Evolutionary conservation across 2,888 invertebrate species (phyloP), one percentile per base, ranked within the genome.

Genomic region (Drosophila lacicola): DNA sequence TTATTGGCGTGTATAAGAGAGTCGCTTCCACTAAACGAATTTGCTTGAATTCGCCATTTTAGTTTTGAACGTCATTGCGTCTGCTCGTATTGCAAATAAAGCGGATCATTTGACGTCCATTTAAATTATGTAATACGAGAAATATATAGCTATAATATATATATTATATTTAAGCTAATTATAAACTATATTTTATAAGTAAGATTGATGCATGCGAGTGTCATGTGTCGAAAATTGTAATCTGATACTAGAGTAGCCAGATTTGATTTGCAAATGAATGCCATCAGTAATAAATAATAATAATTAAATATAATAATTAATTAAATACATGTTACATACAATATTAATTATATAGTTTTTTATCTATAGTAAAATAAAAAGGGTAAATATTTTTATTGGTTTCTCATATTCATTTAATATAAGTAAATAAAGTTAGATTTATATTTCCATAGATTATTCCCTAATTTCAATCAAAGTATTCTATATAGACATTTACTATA

Each of bases 41-140:
- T 53, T 53, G 78, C 53, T 71, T 55, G 66, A 58, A 71, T 89
- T 83, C 89, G 89, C 89, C 89, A 83, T 83, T 83, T 89, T 89
- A 84, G 70, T 66, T 84, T 80, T 47, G 49, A 64, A 55, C 70
- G 42, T 64, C 70, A 57, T 66, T 29, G 53, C 61, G 65, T 51
- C 56, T 42, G 55, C 61, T 70, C 44, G 11, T 57, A 42, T 47
- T 41, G 64, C 51, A 57, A 55, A 33, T 45, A 37, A 50, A 55
- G 55, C 78, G 63, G 37, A 49, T 58, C 33, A 50, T 63, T 62
- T 50, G 11, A 9, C 60, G 41, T 55, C 19, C 25, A 51, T 58
- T 55, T 29, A 33, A 54, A 78, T 62, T 62, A 51, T 66, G 61
- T 57, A 51, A 74, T 41, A 39, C 44, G 50, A 34, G 33, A 58